Base-by-base conservation (phyloP, 2,113 vertebrate genomes). In the Nymphicus hollandicus region DNA sequence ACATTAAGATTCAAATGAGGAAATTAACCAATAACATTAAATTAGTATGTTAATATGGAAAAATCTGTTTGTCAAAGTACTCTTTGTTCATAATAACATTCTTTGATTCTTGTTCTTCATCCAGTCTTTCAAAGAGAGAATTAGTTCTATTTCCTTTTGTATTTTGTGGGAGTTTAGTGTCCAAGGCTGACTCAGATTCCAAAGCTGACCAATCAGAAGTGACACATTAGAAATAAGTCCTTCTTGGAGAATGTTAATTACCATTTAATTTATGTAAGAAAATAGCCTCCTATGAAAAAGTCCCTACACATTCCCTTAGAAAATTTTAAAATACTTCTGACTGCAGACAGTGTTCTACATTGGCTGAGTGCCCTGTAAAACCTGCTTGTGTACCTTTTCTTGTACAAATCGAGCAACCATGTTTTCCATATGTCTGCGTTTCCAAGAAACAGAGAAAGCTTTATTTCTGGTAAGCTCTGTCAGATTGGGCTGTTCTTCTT, bases 401-500 rank as follows among this genome's bases (percentile, higher is more conserved):
- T 64, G 27, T 22, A 96, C 91, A 91, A 94, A 70, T 80, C 31
- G 83, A 91, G 19, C 16, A 29, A 66, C 23, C 46, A 69, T 94
- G 33, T 74, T 91, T 92, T 94, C 65, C 78, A 65, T 65, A 74
- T 88, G 46, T 70, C 43, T 88, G 61, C 41, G 7, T 5, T 79
- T 93, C 60, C 27, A 35, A 53, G 56, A 89, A 81, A 97, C 96
- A 98, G 95, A 97, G 96, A 89, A 74, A 81, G 76, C 94, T 97
- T 98, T 98, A 95, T 97, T 97, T 69, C 93, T 97, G 85, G 89
- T 88, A 84, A 94, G 88, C 53, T 97, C 70, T 91, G 50, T 55
- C 93, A 95, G 88, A 78, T 97, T 95, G 82, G 85, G 66, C 82
- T 97, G 97, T 91, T 96, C 88, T 94, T 91, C 88, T 93, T 96